Evolutionary conservation across 2,113 vertebrate species (phyloP).

Genomic region (Oryzias celebensis): DNA sequence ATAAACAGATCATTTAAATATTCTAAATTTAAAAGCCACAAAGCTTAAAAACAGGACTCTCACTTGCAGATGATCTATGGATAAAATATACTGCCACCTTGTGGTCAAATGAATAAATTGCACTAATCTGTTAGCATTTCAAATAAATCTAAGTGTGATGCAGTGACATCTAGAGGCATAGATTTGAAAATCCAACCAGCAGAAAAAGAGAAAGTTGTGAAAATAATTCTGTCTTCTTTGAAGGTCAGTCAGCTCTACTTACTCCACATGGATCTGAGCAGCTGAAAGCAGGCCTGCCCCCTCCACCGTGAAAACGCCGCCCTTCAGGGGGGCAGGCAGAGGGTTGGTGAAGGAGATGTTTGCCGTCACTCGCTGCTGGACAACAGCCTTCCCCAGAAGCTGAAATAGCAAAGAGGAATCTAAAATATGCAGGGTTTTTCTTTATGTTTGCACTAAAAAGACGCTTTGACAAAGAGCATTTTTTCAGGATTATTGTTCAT

Average conservation of each 20-base stretch:
- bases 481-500: too few relatives aligned
- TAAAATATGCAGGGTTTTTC: neutral
- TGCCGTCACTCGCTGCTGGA: conserved; percentile 45
- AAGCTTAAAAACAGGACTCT: too few relatives aligned
- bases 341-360: conserved; percentile 77
- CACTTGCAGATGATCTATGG: too few relatives aligned
- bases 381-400: conserved; percentile 62
- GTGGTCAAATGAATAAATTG: too few relatives aligned
- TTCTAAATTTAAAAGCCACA: too few relatives aligned
- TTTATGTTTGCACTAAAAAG: neutral
- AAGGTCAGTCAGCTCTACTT: conserved; percentile 36
- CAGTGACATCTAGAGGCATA: neutral
- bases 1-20: too few relatives aligned
- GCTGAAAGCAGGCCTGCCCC: conserved; percentile 73
- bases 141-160: neutral
- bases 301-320: conserved; percentile 77
- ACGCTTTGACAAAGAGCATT: neutral
- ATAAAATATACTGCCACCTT: too few relatives aligned
- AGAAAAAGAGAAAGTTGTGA: neutral
- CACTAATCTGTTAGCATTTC: neutral
- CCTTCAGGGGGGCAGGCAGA: conserved; percentile 68
- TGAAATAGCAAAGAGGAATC: conserved; percentile 29
- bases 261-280: conserved; percentile 68
- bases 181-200: neutral
- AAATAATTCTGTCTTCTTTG: neutral